Base-by-base conservation (phyloP, 2,113 vertebrate genomes). In the Cyrtonyx montezumae region DNA sequence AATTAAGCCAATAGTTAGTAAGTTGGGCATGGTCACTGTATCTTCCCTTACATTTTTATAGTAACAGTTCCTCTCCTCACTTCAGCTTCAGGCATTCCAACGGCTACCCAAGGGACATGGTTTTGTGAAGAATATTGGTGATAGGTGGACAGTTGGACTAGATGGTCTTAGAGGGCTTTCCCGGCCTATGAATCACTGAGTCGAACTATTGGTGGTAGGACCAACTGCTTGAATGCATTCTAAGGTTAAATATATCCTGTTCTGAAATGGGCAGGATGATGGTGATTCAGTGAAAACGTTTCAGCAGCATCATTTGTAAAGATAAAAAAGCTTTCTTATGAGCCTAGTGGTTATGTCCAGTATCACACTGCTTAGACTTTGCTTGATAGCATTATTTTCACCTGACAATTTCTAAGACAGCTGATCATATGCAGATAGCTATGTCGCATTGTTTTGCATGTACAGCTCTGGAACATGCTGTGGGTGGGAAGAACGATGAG, bases 181-280 rank as follows among this genome's bases (percentile, higher is more conserved):
- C 49, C 25, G 13, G 49, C 14, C 25, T 51, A 14, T 26, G 25
- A 51, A 26, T 26, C 13, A 7, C 82, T 93, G 51, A 79, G 76
- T 88, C 32, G 1, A 71, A 75, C 84, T 0, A 4, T 79, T 84
- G 78, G 77, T 88, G 79, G 90, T 78, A n/a, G 23, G 65, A 94
- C 92, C 94, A 91, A 80, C 88, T 95, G 81, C 76, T 93, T 90
- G 90, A 84, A 76, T 87, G 46, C 30, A 70, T 48, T 51, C 83
- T 87, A 66, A 56, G 28, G 43, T 96, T 97, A 92, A 96, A 96
- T 96, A 94, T 79, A 95, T 87, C 85, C 75, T 90, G 40, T 81
- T 96, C 91, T 92, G 67, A 96, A 94, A 90, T 40, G 88, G 56
- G 84, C 23, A 70, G 76, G 71, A 67, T 84, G 91, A 88, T 48